Evolutionary conservation across 2,797 vertebrate species (phyloP).

Genomic region (Malurus splendens): DNA sequence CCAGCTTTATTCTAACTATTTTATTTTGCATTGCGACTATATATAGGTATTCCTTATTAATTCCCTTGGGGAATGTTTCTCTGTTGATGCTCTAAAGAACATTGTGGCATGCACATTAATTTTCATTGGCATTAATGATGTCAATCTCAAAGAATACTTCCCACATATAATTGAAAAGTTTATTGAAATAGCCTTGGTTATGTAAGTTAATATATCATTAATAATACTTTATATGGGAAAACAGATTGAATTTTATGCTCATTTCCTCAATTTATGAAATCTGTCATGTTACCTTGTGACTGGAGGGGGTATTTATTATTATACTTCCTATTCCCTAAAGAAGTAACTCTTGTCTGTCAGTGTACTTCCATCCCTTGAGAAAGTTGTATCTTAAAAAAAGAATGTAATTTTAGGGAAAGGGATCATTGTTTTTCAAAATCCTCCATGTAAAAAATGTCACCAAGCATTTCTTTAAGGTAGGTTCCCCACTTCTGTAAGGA

Average conservation of each 20-base stretch:
- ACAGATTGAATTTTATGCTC: conserved; percentile 15
- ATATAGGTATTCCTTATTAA: not conserved
- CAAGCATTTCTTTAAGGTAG: not conserved
- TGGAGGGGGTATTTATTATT: not conserved
- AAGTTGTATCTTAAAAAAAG: not conserved
- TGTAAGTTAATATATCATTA: not conserved
- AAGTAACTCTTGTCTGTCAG: not conserved
- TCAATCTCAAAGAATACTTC: not conserved
- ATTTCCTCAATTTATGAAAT: not conserved
- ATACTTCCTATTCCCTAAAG: not conserved
- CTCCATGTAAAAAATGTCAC: not conserved
- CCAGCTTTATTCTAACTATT: not conserved
- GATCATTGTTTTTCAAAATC: not conserved
- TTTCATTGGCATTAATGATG: conserved; percentile 19
- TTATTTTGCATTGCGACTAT: conserved; percentile 14
- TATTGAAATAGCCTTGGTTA: not conserved
- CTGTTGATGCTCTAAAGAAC: not conserved
- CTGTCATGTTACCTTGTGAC: not conserved
- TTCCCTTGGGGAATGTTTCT: conserved; percentile 8
- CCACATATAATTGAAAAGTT: not conserved
- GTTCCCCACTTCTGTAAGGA: not conserved
- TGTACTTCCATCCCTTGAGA: not conserved
- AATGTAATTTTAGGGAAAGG: not conserved
- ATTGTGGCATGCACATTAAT: not conserved
- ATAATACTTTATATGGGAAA: not conserved